Base-by-base conservation (phyloP, 2,888 invertebrate genomes). In the Caenorhabditis angaria region DNA sequence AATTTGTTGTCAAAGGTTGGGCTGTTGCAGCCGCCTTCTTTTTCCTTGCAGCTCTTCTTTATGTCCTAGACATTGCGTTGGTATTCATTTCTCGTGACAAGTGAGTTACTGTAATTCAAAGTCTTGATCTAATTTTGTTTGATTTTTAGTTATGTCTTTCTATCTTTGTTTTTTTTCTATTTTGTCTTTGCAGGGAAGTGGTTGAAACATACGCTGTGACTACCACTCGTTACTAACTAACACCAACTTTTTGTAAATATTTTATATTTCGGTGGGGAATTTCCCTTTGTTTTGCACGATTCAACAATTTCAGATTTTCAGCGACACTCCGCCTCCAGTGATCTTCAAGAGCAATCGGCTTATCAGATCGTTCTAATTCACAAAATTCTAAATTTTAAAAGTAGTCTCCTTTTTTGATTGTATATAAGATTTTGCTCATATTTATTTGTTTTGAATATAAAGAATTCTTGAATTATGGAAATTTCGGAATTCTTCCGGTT, bases 1-100 rank as follows among this genome's bases (percentile, higher is more conserved):
- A 83, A 22, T 86, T 86, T 66, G 82, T 86, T 24, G 86, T 86
- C 35, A 84, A 85, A 58, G 86, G 85, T 70, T 86, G 86, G 86
- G 86, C 86, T 0, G 86, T 83, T 1, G 82, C 86, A 3, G 86
- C 86, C 59, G 82, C 86, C 1, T 86, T 86, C 76, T 85, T 81
- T 68, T 86, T 86, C 74, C 78, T 86, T 50, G 76, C 75, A 18
- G 85, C 83, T 24, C 63, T 86, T 0, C 81, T 86, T 58, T 85
- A 79, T 65, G 57, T 85, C 47, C 65, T 77, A 59, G 86, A 86
- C 67, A 78, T 83, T 61, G 71, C 80, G 12, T 65, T 86, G n/a
- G 78, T 84, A 48, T 83, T 84, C 56, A 68, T 82, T 54, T 75
- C 76, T n/a, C 76, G 78, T 54, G 83, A 86, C 66, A 82, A 81